Evolutionary conservation across 1,140 invertebrate genomes (phyloP).

Genomic region (Mya arenaria): DNA sequence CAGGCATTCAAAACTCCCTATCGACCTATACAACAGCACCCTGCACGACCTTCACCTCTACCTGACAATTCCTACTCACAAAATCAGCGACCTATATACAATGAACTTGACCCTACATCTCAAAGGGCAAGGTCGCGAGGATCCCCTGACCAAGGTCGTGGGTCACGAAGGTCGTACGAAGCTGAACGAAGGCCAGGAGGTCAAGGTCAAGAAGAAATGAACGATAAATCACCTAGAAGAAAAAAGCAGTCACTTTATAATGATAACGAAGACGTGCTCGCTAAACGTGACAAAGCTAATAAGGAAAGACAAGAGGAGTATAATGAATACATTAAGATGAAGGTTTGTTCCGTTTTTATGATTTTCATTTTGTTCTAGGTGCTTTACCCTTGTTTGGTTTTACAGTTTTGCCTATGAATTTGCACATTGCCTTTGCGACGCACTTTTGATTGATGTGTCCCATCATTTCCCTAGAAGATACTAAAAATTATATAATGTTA

Average conservation of each 20-base stretch:
- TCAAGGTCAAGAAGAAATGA: neutral
- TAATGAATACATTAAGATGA: slow-evolving; percentile 36
- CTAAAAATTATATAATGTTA: no score
- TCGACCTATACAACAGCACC: neutral
- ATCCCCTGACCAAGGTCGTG: neutral
- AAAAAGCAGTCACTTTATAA: slow-evolving; percentile 10
- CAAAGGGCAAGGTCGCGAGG: slow-evolving; percentile 18
- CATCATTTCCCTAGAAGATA: no score
- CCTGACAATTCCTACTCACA: neutral
- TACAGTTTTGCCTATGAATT: no score
- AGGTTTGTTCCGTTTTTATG: slow-evolving; percentile 38
- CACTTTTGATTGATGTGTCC: no score
- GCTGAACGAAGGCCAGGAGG: neutral
- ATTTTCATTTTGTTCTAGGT: no score
- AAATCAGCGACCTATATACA: neutral
- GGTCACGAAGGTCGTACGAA: neutral
- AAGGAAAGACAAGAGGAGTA: slow-evolving; percentile 51
- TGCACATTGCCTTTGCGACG: no score
- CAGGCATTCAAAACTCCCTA: slow-evolving; percentile 42
- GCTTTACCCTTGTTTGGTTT: no score
- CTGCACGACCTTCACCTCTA: neutral
- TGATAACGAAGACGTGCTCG: slow-evolving; percentile 34
- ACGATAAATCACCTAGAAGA: slow-evolving; percentile 8
- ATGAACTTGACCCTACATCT: slow-evolving; percentile 3
- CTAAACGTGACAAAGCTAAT: slow-evolving; percentile 40